These are phyloP conservation scores for Chrysomela aeneicollis DNA, from an alignment of 2,888 invertebrate species.

Conservation along the genomic window DNA sequence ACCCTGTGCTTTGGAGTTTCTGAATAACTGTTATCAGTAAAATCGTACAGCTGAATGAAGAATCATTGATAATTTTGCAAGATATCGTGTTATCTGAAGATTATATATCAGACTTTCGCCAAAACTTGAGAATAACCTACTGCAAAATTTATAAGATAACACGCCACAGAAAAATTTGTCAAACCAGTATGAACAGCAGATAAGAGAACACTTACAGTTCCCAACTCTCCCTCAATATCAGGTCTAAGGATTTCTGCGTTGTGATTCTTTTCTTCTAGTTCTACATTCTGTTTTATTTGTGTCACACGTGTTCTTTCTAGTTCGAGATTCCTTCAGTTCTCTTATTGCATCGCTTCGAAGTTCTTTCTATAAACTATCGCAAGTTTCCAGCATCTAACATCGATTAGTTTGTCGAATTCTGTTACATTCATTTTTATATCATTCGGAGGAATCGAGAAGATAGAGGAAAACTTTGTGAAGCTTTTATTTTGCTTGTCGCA, in stretches of 20 bases:
- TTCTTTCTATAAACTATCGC: constrained; percentile 4
- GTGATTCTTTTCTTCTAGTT: neutral
- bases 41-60: too few species aligned
- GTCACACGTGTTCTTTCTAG: constrained; percentile 1
- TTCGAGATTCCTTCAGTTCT: neutral
- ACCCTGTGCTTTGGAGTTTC: too few species aligned
- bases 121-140: too few species aligned
- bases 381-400: neutral
- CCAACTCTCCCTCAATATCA: too few species aligned
- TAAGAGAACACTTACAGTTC: too few species aligned
- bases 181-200: too few species aligned
- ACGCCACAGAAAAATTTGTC: too few species aligned
- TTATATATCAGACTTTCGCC: too few species aligned
- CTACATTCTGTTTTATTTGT: neutral
- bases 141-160: too few species aligned
- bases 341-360: neutral
- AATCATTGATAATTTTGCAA: too few species aligned
- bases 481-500: neutral
- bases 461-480: neutral
- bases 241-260: neutral
- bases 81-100: too few species aligned
- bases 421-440: constrained; percentile 7
- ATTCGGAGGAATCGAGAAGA: neutral
- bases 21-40: too few species aligned
- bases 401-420: constrained; percentile 3